These are phyloP conservation scores for Spialia ferax DNA, from an alignment of 2,888 invertebrate genomes.

Conservation along the genomic window DNA sequence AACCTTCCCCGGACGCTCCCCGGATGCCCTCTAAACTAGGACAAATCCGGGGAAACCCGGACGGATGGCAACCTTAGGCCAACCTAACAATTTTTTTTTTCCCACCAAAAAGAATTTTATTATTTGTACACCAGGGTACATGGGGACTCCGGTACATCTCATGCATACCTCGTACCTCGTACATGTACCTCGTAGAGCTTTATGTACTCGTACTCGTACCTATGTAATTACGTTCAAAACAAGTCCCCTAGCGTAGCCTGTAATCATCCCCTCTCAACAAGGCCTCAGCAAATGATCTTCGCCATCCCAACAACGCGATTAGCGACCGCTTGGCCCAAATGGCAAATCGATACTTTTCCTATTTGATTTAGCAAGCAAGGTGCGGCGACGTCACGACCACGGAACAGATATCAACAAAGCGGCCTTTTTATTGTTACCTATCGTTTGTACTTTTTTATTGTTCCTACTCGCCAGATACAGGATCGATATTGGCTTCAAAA, in stretches of 20 bases:
- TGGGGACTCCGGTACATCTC: too few relatives aligned
- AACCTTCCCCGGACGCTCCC: too few relatives aligned
- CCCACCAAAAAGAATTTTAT: too few relatives aligned
- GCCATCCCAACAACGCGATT: constrained; percentile 29
- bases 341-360: constrained; percentile 49
- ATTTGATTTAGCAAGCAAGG: constrained; percentile 41
- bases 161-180: too few relatives aligned
- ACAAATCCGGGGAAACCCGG: too few relatives aligned
- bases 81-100: too few relatives aligned
- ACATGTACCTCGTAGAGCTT: too few relatives aligned
- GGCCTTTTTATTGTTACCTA: constrained; percentile 14
- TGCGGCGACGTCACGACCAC: constrained; percentile 42
- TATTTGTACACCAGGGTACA: too few relatives aligned
- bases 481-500: constrained; percentile 35
- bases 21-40: too few relatives aligned
- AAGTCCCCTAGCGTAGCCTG: neutral
- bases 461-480: neutral
- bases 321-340: constrained; percentile 34
- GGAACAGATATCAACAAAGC: constrained; percentile 23
- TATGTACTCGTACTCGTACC: too few relatives aligned
- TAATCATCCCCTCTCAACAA: neutral
- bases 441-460: neutral
- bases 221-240: neutral
- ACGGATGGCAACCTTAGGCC: too few relatives aligned
- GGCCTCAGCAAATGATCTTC: constrained; percentile 18